Percentiles rank a stretch among this genome's conserved stretches.
These are phyloP conservation scores for Aphelenchoides bicaudatus DNA, from an alignment of 2,888 invertebrate species.

Conservation along the genomic window DNA sequence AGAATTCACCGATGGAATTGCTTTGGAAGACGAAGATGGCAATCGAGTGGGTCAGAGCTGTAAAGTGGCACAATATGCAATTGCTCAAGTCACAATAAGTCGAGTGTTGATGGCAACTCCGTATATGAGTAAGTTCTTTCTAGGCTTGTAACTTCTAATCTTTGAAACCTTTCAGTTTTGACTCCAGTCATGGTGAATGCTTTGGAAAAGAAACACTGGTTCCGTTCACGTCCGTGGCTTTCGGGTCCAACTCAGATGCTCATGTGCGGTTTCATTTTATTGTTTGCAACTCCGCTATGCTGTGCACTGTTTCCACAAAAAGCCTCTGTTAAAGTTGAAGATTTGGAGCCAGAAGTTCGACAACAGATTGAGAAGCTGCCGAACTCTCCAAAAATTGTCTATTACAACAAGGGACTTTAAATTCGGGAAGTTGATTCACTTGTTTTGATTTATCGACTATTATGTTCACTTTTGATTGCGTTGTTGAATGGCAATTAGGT, in stretches of 20 bases:
- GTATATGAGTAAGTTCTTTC: constrained; percentile 77
- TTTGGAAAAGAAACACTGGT: constrained; percentile 71
- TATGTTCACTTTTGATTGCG: too few species aligned
- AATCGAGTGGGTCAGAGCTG: constrained; percentile 69
- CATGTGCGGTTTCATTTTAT: constrained; percentile 67
- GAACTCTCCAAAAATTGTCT: constrained; percentile 69
- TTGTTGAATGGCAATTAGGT: too few species aligned
- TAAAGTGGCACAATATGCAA: constrained; percentile 76
- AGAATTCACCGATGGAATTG: constrained; percentile 68
- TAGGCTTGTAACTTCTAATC: background rate
- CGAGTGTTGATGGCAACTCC: constrained; percentile 75
- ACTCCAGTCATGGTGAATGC: constrained; percentile 80
- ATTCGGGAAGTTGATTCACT: too few species aligned
- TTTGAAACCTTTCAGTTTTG: constrained; percentile 64
- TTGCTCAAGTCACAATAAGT: constrained; percentile 78
- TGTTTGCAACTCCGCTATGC: constrained; percentile 89
- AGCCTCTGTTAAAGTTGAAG: constrained; percentile 41
- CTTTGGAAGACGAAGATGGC: constrained; percentile 75
- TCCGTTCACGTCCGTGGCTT: constrained; percentile 38
- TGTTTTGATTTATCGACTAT: too few species aligned
- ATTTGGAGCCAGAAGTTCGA: constrained; percentile 74
- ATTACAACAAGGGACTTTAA: constrained; percentile 86
- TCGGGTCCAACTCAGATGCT: constrained; percentile 46
- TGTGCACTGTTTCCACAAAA: constrained; percentile 89
- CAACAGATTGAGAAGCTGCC: constrained; percentile 68